phyloP scores from a whole-genome alignment of 2,797 vertebrate species.

The Gymnocypris eckloni region DNA sequence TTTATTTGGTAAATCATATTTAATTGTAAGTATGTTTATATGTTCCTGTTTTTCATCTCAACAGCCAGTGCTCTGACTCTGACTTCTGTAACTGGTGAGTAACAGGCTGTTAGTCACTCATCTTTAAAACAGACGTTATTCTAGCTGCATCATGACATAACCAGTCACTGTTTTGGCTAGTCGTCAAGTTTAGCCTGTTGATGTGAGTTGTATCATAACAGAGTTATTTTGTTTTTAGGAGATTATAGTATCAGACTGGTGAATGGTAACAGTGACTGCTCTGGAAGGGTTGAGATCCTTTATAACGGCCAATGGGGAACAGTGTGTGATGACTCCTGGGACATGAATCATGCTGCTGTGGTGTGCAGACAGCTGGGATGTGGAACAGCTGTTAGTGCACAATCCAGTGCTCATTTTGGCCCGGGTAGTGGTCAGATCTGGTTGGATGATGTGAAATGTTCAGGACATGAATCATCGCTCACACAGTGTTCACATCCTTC shows the following conservation, averaged over 20 bases:
- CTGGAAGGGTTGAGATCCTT: slow-evolving; percentile 20
- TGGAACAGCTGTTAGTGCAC: too few relatives aligned
- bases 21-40: too few relatives aligned
- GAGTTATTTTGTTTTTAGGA: neutral
- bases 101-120: neutral
- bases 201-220: neutral
- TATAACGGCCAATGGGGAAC: neutral
- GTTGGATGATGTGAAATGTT: neutral
- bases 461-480: neutral
- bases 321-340: neutral
- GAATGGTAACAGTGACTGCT: neutral
- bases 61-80: neutral
- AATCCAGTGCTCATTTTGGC: rapidly evolving
- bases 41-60: too few relatives aligned
- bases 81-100: slow-evolving; percentile 3
- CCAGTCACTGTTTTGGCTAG: too few relatives aligned
- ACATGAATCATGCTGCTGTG: neutral
- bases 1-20: too few relatives aligned
- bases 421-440: neutral
- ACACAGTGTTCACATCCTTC: neutral
- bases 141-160: neutral
- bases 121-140: neutral
- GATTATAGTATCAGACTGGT: neutral
- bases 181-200: neutral
- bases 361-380: neutral